A percentile compares a stretch with the other conserved stretches of the same genome.
These are phyloP conservation scores for Bombus cullumanus DNA, from an alignment of 1,140 invertebrate species.

Conservation along the genomic window DNA sequence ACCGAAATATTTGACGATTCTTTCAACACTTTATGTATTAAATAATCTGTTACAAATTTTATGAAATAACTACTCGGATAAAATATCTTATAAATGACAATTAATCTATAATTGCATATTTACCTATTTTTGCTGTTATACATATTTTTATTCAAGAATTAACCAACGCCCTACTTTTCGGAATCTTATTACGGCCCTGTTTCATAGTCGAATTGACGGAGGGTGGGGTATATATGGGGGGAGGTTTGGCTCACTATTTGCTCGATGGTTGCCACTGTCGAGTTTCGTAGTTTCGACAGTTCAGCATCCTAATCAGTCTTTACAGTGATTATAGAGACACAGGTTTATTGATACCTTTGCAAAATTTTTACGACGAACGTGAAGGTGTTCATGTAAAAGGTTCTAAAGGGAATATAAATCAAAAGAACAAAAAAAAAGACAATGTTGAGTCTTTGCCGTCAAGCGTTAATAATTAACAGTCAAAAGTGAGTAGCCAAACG, in stretches of 20 bases:
- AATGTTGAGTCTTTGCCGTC: constrained; percentile 73
- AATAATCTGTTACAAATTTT: neutral
- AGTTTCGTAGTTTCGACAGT: constrained; percentile 57
- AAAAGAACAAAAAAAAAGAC: constrained; percentile 8
- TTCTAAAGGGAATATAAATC: neutral
- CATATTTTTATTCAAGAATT: neutral
- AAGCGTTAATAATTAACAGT: constrained; percentile 67
- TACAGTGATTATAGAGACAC: constrained; percentile 1
- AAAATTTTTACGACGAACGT: neutral
- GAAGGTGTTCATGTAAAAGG: constrained; percentile 27
- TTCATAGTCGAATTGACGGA: constrained; percentile 42
- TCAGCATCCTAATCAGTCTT: constrained; percentile 3
- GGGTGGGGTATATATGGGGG: constrained; percentile 49
- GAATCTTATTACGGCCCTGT: constrained; percentile 42
- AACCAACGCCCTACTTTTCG: neutral
- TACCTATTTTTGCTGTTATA: neutral
- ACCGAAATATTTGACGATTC: neutral
- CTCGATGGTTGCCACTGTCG: constrained; percentile 54
- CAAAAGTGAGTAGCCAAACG: constrained; percentile 72
- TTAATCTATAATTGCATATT: neutral
- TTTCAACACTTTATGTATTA: neutral
- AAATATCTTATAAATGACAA: neutral
- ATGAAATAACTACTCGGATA: neutral
- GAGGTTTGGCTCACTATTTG: constrained; percentile 53
- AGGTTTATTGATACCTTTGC: neutral